phyloP scores from a whole-genome alignment of 1,140 invertebrate genomes.

The Aphidius gifuensis region DNA sequence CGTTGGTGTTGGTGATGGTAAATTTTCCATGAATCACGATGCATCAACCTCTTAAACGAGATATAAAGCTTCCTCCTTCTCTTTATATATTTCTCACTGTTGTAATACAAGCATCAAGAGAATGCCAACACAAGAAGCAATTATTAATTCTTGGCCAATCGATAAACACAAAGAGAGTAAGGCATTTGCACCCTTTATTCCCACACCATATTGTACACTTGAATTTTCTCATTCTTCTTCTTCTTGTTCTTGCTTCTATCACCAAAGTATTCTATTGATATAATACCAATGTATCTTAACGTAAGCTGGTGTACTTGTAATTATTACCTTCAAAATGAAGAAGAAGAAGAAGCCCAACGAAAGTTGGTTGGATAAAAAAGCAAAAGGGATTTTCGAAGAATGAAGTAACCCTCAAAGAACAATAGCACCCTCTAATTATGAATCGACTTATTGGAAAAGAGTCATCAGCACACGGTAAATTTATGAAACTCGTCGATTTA shows the following conservation, averaged over 20 bases:
- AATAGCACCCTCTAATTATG: conserved; percentile 53
- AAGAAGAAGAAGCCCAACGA: conserved; percentile 2
- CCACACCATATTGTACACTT: neutral
- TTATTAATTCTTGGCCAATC: conserved; percentile 52
- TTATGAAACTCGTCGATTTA: too few species aligned
- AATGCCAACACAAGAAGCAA: conserved; percentile 36
- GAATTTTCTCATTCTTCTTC: conserved; percentile 4
- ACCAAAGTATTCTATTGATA: neutral
- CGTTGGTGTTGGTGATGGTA: neutral
- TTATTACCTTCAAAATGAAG: conserved; percentile 37
- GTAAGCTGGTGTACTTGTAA: conserved; percentile 41
- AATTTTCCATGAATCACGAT: too few species aligned
- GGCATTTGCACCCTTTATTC: conserved; percentile 26
- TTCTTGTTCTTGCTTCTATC: neutral
- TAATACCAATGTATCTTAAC: too few species aligned
- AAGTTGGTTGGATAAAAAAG: conserved; percentile 22
- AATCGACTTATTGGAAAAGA: conserved; percentile 50
- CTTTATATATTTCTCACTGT: too few species aligned
- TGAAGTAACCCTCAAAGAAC: conserved; percentile 42
- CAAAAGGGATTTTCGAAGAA: conserved; percentile 22
- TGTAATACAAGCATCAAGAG: conserved; percentile 3
- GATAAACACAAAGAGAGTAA: conserved; percentile 46
- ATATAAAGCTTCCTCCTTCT: too few species aligned
- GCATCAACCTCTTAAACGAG: too few species aligned
- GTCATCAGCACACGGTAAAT: neutral